Evolutionary conservation across 2,888 invertebrate species (phyloP).

Genomic region (Patella caerulea): DNA sequence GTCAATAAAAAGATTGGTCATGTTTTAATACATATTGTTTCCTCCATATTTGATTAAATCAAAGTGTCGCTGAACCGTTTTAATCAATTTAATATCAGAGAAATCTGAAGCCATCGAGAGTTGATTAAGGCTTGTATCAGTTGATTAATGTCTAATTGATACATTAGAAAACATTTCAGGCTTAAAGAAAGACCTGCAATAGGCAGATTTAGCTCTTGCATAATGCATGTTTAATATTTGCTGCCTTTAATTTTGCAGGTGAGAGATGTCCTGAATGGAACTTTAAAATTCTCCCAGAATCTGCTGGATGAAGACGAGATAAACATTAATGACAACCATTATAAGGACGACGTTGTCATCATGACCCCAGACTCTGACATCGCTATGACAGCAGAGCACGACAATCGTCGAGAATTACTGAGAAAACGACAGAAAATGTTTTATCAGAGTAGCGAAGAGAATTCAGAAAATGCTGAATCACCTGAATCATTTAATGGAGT

Average conservation of each 20-base stretch:
- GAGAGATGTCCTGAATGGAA: constrained; percentile 68
- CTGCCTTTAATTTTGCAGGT: constrained; percentile 51
- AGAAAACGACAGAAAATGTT: constrained; percentile 44
- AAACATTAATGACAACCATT: constrained; percentile 56
- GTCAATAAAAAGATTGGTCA: too few relatives aligned
- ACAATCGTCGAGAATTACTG: constrained; percentile 15
- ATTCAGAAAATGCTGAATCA: constrained; percentile 53
- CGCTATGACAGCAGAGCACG: constrained; percentile 25
- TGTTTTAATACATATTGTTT: too few relatives aligned
- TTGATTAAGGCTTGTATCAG: too few relatives aligned
- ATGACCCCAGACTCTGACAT: constrained; percentile 30
- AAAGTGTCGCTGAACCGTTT: too few relatives aligned
- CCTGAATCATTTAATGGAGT: constrained; percentile 36
- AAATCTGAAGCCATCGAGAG: too few relatives aligned
- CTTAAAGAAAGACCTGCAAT: too few relatives aligned
- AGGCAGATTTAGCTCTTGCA: too few relatives aligned
- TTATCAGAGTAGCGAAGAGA: constrained; percentile 64
- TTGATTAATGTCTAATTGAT: too few relatives aligned
- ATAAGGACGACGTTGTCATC: constrained; percentile 45
- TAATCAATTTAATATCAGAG: too few relatives aligned
- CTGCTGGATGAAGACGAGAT: constrained; percentile 60
- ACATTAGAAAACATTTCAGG: too few relatives aligned
- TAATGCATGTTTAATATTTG: background rate
- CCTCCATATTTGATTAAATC: too few relatives aligned
- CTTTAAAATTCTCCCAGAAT: constrained; percentile 61